Evolutionary conservation across 2,797 vertebrate species (phyloP), one percentile per base, ranked within the genome.

Genomic region (Rhinophrynus dorsalis): DNA sequence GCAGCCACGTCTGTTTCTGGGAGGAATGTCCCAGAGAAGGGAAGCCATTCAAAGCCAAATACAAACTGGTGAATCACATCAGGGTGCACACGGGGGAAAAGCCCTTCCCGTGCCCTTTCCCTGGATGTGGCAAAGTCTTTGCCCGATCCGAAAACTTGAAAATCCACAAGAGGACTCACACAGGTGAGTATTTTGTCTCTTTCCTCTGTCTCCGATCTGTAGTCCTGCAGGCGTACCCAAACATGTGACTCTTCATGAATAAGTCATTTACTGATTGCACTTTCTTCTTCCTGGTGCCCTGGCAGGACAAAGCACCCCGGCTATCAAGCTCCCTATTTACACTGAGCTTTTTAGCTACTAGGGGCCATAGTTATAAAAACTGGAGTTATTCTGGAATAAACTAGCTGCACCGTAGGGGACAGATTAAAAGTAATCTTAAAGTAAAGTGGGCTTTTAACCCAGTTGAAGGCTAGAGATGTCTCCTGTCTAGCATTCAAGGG

Each of bases 51-150:
- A 97, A 98, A 84, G 96, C 96, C 74, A 98, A 98, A 84, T 98
- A 98, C 89, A 98, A 98, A 88, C 94, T 98, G 74, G 93, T 98
- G 60, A 98, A 98, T 78, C 95, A 97, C 82, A 98, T 97, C 85
- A 89, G 96, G 77, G 96, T 98, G 74, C 95, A 98, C 80, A 98
- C 96, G 1, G 96, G 96, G 72, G 96, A 98, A 80, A 97, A 98
- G 78, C 96, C 96, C 6, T 98, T 98, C 78, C 95, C 95, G 13
- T 97, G 95, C 72, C 96, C 95, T 2, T 97, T 98, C 83, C 96
- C 95, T 0, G 94, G 95, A 20, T 97, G 95, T 76, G 96, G 96
- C 20, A 98, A 98, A 83, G 96, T 98, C 76, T 98, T 98, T 77
- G 96, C 95, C 42, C 93, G 96, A 33, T 97, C 96, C 38, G 96